Percentiles rank a stretch among this genome's conserved stretches.
Evolutionary conservation across 2,797 vertebrate species (phyloP).

Genomic region (Brachyrhaphis roseni): DNA sequence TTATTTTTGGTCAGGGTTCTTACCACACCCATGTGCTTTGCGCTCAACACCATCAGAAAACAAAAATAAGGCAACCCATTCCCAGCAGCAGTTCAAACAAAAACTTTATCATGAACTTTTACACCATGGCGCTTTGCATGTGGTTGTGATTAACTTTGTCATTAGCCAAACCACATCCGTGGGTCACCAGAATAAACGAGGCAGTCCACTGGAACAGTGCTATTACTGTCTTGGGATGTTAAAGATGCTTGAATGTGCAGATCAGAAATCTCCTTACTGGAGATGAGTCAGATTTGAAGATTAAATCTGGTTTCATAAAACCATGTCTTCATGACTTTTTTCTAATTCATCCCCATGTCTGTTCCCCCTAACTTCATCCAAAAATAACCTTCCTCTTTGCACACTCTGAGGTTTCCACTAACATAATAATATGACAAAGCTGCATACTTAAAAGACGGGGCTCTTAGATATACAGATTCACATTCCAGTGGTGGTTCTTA

Average conservation of each 20-base stretch:
- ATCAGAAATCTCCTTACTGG: neutral
- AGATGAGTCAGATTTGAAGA: conserved; percentile 10
- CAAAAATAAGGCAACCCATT: neutral
- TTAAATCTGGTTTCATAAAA: neutral
- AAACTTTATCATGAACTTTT: neutral
- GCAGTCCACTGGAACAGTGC: neutral
- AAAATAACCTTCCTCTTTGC: conserved; percentile 14
- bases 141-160: neutral
- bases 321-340: neutral
- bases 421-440: conserved; percentile 54
- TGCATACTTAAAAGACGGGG: conserved; percentile 62
- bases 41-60: neutral
- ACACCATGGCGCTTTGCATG: neutral
- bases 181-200: neutral
- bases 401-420: conserved; percentile 35
- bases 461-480: conserved; percentile 58
- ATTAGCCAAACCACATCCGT: neutral
- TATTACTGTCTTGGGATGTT: neutral
- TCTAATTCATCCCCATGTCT: neutral
- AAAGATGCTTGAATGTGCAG: neutral
- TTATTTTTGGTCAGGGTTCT: neutral
- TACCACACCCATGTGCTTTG: neutral
- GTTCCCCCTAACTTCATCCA: neutral
- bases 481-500: conserved; percentile 31
- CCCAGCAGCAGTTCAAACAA: neutral